Conservation (phyloP, 2,888 invertebrate genomes). For the Homarus gammarus region DNA sequence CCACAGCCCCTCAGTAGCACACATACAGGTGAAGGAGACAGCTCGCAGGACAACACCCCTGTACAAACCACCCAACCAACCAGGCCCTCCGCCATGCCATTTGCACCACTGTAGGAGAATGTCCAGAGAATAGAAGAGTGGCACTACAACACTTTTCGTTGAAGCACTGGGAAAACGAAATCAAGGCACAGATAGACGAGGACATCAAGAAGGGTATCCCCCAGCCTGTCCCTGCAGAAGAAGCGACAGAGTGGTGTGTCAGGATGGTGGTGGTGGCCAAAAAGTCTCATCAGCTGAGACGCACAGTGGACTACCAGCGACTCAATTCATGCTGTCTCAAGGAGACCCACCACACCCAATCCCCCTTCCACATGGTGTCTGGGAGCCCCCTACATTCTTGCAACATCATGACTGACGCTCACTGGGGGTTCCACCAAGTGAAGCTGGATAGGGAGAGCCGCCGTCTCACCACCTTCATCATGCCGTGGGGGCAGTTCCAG, state of each 20-base stretch:
- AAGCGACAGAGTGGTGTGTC: conserved; percentile 5
- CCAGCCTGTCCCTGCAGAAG: neutral
- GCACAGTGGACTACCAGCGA: too few species aligned
- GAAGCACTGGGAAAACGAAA: conserved; percentile 2
- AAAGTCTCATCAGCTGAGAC: too few species aligned
- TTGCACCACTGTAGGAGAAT: too few species aligned
- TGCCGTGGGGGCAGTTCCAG: too few species aligned
- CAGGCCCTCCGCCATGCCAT: too few species aligned
- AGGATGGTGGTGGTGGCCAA: conserved; percentile 11
- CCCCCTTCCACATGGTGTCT: neutral
- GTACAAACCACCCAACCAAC: too few species aligned
- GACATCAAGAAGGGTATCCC: neutral
- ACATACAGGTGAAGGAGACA: too few species aligned
- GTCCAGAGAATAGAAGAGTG: too few species aligned
- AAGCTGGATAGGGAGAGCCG: conserved; percentile 10
- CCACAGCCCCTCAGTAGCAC: too few species aligned
- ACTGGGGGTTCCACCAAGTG: conserved; percentile 22
- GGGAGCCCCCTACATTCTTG: neutral
- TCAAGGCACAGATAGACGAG: neutral
- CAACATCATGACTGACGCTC: neutral
- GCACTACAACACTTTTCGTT: conserved; percentile 33
- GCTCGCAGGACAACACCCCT: too few species aligned
- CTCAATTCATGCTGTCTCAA: too few species aligned
- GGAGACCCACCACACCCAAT: too few species aligned
- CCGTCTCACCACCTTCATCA: neutral